phyloP scores from a whole-genome alignment of 2,113 vertebrate genomes.

The Myanophis thanlyinensis region DNA sequence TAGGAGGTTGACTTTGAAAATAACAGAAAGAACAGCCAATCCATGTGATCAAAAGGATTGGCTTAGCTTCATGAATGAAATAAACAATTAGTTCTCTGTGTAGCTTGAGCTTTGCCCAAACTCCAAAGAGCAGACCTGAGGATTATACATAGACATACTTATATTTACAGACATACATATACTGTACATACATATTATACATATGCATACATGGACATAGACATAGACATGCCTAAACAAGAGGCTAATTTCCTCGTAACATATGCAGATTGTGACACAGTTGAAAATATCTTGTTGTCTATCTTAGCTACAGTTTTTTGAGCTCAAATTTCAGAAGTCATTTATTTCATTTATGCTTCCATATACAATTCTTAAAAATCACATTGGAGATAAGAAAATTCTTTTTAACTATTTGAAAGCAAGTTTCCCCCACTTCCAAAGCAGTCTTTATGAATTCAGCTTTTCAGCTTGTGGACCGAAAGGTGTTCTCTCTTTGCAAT shows the following conservation, averaged over 20 bases:
- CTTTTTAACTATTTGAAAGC: not conserved
- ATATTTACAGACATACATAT: not conserved
- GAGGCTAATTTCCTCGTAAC: not conserved
- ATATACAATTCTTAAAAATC: not conserved
- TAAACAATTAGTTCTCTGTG: not conserved
- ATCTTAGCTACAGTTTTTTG: not conserved
- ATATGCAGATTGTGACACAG: not conserved
- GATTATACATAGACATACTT: not conserved
- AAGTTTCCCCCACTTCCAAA: not conserved
- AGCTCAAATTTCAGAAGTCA: not conserved
- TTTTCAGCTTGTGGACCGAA: not conserved
- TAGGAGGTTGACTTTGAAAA: not conserved
- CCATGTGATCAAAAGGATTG: not conserved
- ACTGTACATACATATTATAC: not conserved
- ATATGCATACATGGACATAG: not conserved
- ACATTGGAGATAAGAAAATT: not conserved
- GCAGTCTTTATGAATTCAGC: not conserved
- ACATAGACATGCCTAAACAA: not conserved
- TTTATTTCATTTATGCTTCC: not conserved
- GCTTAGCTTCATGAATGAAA: not conserved
- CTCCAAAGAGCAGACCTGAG: not conserved
- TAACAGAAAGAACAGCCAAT: not conserved
- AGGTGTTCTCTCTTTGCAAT: conserved; percentile 16
- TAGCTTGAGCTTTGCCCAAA: not conserved
- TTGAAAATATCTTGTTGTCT: not conserved